These are phyloP conservation scores for Zophobas morio DNA, from an alignment of 1,140 invertebrate species.

Conservation along the genomic window DNA sequence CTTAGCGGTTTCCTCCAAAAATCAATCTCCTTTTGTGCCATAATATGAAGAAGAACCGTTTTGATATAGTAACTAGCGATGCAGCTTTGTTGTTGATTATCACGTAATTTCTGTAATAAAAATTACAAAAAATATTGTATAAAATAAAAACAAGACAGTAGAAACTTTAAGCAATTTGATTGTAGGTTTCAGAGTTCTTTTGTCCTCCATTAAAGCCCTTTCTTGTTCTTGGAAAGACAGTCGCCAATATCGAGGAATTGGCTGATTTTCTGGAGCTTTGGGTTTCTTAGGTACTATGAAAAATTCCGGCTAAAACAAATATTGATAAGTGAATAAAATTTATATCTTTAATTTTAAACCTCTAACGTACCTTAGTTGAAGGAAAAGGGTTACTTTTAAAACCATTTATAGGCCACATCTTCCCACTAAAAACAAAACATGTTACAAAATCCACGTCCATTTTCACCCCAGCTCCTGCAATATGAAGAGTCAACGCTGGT, in stretches of 20 bases:
- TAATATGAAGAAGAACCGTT: conserved; percentile 68
- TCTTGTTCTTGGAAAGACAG: conserved; percentile 68
- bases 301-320: conserved; percentile 53
- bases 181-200: conserved; percentile 62
- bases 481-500: conserved; percentile 12
- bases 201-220: conserved; percentile 62
- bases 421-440: conserved; percentile 9
- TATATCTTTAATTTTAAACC: not conserved
- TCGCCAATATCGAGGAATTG: conserved; percentile 51
- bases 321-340: not conserved
- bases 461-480: conserved; percentile 22
- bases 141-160: no score
- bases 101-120: conserved; percentile 66
- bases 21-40: conserved; percentile 63
- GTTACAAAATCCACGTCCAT: conserved; percentile 49
- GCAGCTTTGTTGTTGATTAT: conserved; percentile 63
- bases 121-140: not conserved
- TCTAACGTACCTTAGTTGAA: conserved; percentile 8
- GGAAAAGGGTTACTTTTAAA: conserved; percentile 21
- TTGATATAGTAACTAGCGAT: conserved; percentile 71
- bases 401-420: conserved; percentile 28
- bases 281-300: conserved; percentile 58
- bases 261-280: not conserved
- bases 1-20: conserved; percentile 67
- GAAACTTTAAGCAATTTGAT: conserved; percentile 63